Evolutionary conservation across 2,888 invertebrate genomes (phyloP).

Genomic region (Hyposoter didymator): DNA sequence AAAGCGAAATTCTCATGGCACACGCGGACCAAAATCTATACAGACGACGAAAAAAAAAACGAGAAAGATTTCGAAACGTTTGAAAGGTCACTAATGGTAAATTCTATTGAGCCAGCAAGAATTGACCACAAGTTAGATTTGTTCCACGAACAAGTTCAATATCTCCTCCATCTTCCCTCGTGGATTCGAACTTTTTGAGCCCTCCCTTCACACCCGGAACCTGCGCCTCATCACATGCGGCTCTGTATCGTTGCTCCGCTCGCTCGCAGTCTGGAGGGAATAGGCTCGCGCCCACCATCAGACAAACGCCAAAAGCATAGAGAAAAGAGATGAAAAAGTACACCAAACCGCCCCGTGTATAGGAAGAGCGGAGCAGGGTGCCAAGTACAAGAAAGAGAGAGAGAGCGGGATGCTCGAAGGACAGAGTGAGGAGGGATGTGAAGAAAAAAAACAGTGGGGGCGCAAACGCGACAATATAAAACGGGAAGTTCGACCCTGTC

Average conservation of each 20-base stretch:
- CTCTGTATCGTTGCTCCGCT: constrained; percentile 38
- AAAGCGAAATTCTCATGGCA: neutral
- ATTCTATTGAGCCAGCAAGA: constrained; percentile 51
- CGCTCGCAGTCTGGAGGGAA: constrained; percentile 29
- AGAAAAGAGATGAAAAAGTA: constrained; percentile 50
- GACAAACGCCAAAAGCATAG: constrained; percentile 16
- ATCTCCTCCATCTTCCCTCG: constrained; percentile 40
- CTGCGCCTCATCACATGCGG: constrained; percentile 22
- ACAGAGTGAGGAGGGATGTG: constrained; percentile 34
- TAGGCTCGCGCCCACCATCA: constrained; percentile 44
- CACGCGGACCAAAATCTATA: neutral
- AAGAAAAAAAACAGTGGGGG: constrained; percentile 62
- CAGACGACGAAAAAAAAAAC: neutral
- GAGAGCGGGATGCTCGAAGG: neutral
- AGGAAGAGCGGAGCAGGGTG: constrained; percentile 22
- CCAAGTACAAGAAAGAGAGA: constrained; percentile 16
- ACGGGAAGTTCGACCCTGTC: constrained; percentile 73
- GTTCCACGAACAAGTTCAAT: constrained; percentile 55
- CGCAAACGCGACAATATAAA: constrained; percentile 65
- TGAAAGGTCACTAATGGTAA: constrained; percentile 56
- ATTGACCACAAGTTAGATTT: constrained; percentile 50
- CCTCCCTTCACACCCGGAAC: neutral
- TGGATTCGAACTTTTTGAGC: constrained; percentile 37
- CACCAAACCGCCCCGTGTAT: constrained; percentile 20
- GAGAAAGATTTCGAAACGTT: constrained; percentile 26